phyloP scores from a whole-genome alignment of 2,888 invertebrate genomes.

The Stenurella melanura region DNA sequence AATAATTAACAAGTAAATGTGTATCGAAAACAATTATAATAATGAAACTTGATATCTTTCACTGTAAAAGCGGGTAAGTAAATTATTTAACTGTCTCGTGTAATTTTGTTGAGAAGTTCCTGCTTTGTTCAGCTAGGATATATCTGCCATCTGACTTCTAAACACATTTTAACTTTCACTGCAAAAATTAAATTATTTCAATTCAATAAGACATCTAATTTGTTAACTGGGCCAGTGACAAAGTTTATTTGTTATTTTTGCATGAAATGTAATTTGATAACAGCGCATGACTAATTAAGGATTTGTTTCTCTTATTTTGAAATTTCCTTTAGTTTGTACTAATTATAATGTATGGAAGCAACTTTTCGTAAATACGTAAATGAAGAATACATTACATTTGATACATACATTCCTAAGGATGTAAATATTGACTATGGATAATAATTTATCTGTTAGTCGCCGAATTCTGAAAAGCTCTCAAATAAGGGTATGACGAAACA shows the following conservation, averaged over 20 bases:
- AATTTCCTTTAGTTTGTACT: not conserved
- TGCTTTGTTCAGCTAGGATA: not conserved
- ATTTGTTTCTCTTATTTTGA: not conserved
- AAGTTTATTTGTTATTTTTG: not conserved
- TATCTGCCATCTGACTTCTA: not conserved
- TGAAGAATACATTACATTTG: too few relatives aligned
- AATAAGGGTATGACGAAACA: too few relatives aligned
- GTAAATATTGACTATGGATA: too few relatives aligned
- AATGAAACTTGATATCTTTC: not conserved
- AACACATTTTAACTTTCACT: not conserved
- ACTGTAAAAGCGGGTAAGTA: not conserved
- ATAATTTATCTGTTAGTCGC: too few relatives aligned
- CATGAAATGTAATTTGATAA: not conserved
- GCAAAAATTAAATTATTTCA: slow-evolving; percentile 1
- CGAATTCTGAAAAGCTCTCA: too few relatives aligned
- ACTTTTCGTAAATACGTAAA: too few relatives aligned
- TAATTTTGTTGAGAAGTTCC: not conserved
- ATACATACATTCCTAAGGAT: too few relatives aligned
- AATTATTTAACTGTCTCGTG: not conserved
- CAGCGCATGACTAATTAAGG: not conserved
- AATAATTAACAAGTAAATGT: not conserved
- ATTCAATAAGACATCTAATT: not conserved
- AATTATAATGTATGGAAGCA: not conserved
- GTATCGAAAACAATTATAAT: not conserved
- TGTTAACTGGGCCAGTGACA: not conserved